These are phyloP conservation scores for Pipra filicauda DNA, from an alignment of 2,113 vertebrate genomes.

Conservation along the genomic window DNA sequence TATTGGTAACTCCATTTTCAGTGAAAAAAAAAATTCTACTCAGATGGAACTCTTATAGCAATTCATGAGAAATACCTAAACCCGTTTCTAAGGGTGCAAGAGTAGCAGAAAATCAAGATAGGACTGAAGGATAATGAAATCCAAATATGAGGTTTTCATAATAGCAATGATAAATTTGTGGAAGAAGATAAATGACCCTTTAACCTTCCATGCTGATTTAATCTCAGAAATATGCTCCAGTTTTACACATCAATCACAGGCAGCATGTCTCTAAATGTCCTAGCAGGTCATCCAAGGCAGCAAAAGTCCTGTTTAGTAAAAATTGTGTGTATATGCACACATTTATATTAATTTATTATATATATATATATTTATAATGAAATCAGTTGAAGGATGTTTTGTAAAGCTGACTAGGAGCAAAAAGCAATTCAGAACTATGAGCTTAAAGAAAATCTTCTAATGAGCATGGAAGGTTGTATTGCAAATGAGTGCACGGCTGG, in stretches of 20 bases:
- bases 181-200: not conserved
- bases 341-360: not conserved
- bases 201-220: not conserved
- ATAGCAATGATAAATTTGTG: not conserved
- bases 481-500: not conserved
- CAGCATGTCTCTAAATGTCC: not conserved
- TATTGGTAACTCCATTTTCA: not conserved
- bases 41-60: not conserved
- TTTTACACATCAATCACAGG: not conserved
- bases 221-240: not conserved
- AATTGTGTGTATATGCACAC: not conserved
- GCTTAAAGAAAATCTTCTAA: not conserved
- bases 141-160: not conserved
- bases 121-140: not conserved
- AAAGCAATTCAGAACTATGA: not conserved
- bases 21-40: not conserved
- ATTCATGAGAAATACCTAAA: not conserved
- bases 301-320: not conserved
- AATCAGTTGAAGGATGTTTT: not conserved
- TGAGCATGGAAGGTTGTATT: not conserved
- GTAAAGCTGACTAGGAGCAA: not conserved
- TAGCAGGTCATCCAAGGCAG: not conserved
- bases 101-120: not conserved
- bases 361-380: not conserved
- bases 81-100: not conserved